Conservation (phyloP, 2,888 invertebrate genomes). For the Formica aserva region DNA sequence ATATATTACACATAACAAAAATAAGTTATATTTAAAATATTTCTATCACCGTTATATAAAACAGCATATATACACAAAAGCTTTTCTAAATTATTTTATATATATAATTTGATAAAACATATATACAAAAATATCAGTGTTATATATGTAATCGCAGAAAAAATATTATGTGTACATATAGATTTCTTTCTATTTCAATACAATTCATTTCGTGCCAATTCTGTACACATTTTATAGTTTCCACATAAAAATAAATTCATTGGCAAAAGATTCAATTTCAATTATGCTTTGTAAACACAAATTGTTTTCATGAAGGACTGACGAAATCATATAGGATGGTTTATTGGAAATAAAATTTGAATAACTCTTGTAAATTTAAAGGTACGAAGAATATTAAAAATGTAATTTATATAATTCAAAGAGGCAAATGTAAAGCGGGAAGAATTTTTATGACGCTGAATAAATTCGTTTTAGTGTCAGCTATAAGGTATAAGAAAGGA, state of each 20-base stretch:
- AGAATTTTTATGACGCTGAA: background rate
- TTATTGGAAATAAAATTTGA: background rate
- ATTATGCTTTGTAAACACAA: slow-evolving; percentile 11
- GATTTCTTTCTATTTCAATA: background rate
- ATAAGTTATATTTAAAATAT: background rate
- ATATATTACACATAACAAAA: background rate
- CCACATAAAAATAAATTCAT: background rate
- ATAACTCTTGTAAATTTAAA: slow-evolving; percentile 5
- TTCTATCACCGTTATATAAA: background rate
- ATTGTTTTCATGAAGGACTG: background rate
- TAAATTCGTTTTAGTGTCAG: background rate
- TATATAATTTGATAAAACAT: background rate
- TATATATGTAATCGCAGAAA: background rate
- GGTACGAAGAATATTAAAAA: background rate
- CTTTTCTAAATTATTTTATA: slow-evolving; percentile 5
- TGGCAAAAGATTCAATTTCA: background rate
- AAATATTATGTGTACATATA: background rate
- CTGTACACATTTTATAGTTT: background rate
- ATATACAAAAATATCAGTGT: slow-evolving; percentile 1
- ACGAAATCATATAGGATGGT: background rate
- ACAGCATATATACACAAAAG: background rate
- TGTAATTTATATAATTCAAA: background rate
- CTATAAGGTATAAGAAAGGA: background rate
- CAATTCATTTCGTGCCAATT: background rate
- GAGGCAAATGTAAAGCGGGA: background rate